Evolutionary conservation across 2,888 invertebrate genomes (phyloP).

Genomic region (Hirtodrosophila trivittata): DNA sequence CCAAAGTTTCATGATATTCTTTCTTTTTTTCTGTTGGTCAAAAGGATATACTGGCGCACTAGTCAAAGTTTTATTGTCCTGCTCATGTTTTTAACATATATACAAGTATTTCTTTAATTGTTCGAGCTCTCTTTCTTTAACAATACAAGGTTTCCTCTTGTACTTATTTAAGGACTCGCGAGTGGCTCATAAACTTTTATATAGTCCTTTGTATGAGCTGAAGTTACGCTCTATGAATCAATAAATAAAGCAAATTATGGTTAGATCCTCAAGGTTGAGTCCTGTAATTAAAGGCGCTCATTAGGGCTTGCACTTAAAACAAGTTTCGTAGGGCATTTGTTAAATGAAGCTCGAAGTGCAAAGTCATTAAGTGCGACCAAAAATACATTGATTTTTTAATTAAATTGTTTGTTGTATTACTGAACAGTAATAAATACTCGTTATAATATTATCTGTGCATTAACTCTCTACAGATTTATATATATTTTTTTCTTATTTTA

Average conservation of each 20-base stretch:
- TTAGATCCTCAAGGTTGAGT: slow-evolving; percentile 7
- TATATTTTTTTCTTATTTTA: too few relatives aligned
- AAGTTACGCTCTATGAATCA: slow-evolving; percentile 44
- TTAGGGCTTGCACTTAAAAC: slow-evolving; percentile 15
- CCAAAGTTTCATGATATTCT: slow-evolving; percentile 27
- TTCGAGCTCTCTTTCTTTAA: too few relatives aligned
- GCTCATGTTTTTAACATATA: background rate
- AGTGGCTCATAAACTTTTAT: background rate
- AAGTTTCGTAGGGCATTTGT: slow-evolving; percentile 30
- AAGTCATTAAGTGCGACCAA: slow-evolving; percentile 37
- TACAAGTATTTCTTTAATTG: too few relatives aligned
- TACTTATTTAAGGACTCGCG: too few relatives aligned
- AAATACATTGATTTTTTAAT: slow-evolving; percentile 42
- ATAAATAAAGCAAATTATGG: slow-evolving; percentile 46
- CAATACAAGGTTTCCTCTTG: too few relatives aligned
- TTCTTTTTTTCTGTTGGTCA: background rate
- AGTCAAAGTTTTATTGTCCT: background rate
- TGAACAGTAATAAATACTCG: too few relatives aligned
- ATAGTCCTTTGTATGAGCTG: slow-evolving; percentile 1
- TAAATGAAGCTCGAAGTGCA: slow-evolving; percentile 35
- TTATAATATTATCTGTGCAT: background rate
- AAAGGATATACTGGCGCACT: too few relatives aligned
- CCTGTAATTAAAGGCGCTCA: slow-evolving; percentile 28
- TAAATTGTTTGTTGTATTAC: background rate
- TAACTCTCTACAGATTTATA: background rate